Conservation (phyloP, 2,797 vertebrate species). For the Coranthus polyacanthus region DNA sequence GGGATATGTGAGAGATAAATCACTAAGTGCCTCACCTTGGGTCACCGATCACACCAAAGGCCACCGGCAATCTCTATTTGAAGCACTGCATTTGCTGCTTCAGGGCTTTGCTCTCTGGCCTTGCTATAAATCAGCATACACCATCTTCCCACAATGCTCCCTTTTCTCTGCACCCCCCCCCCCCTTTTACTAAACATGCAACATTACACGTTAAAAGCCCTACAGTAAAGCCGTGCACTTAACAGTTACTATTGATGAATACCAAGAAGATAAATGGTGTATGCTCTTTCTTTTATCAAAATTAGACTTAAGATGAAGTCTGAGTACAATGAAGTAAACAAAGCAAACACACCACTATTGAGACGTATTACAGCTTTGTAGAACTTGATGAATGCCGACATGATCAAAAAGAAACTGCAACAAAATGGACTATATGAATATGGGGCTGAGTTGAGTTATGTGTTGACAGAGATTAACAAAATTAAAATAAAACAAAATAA, state of each 20-base stretch:
- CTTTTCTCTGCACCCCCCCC: slow-evolving; percentile 46
- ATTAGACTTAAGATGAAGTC: not conserved
- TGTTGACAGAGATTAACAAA: slow-evolving; percentile 25
- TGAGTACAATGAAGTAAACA: not conserved
- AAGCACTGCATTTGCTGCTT: slow-evolving; percentile 87
- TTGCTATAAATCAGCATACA: slow-evolving; percentile 88
- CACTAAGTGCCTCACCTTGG: slow-evolving; percentile 88
- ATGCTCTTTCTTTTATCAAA: not conserved
- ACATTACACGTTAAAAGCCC: slow-evolving; percentile 46
- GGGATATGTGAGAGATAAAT: slow-evolving; percentile 87
- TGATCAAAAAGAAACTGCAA: slow-evolving; percentile 5
- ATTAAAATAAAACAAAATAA: slow-evolving; percentile 30
- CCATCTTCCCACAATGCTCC: slow-evolving; percentile 65
- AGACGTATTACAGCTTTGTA: not conserved
- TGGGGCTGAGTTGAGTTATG: not conserved
- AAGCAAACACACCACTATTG: not conserved
- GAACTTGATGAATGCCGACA: not conserved
- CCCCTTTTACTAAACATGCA: slow-evolving; percentile 45
- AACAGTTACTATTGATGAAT: not conserved
- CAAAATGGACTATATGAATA: not conserved
- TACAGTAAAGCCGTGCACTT: slow-evolving; percentile 1
- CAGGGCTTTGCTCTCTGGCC: slow-evolving; percentile 88
- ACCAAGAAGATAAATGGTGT: slow-evolving; percentile 4
- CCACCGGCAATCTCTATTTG: slow-evolving; percentile 89
- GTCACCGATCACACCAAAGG: slow-evolving; percentile 88